Evolutionary conservation across 2,113 vertebrate genomes (phyloP), one percentile per base, ranked within the genome.

Genomic region (Nannobrachium achirus): DNA sequence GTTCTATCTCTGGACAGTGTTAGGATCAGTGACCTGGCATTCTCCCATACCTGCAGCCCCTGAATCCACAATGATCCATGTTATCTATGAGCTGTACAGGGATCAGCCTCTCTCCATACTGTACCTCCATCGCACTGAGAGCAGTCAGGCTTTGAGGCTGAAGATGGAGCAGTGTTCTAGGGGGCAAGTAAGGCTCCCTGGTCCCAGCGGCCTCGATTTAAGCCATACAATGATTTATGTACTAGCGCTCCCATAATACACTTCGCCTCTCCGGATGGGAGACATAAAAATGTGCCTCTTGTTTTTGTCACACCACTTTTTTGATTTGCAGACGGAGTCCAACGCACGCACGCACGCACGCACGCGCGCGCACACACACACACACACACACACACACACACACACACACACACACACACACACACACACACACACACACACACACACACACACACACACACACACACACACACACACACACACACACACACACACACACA

Each of bases 271-370:
- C 60, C 63, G 82, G 87, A 68, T 71, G 42, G 45, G 69, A 55
- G 66, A 40, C 48, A 85, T 90, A 82, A 88, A 85, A 88, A 85
- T 87, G 82, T 85, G 62, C 55, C 56, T 55, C 16, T 67, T 59
- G 81, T 80, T 83, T 75, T 75, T 82, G 70, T 75, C 69, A 76
- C 66, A 44, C 33, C 18, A 18, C 58, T 71, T 79, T 85, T 87
- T 78, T 85, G n/a, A 83, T 86, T 84, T 84, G 79, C 72, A 86
- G 84, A 82, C 74, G 53, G 76, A 75, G 69, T 73, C 71, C 53
- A 51, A 16, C 38, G 13, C 50, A 45, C 48, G 20, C 63, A 57
- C 6, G 2, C 44, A 9, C 2, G 7, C 42, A 45, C 58, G 56
- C 56, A 53, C 33, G 69, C 63, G 59, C n/a, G 8, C 71, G n/a